phyloP scores from a whole-genome alignment of 1,140 invertebrate genomes.

The Drosophila ironensis region DNA sequence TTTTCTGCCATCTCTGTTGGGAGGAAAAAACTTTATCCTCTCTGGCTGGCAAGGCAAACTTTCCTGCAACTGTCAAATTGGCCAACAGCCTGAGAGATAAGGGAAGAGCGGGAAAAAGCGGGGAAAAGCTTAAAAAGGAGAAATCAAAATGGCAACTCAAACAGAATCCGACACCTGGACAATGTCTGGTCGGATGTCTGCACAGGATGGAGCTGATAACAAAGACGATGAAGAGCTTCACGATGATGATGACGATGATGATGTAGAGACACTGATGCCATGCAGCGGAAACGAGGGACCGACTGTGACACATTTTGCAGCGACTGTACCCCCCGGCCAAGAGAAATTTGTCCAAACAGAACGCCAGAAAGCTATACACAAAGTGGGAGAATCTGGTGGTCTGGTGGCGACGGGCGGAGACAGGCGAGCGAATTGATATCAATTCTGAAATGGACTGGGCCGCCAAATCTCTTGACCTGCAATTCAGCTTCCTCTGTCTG shows the following conservation, averaged over 20 bases:
- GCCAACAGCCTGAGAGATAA: slow-evolving; percentile 29
- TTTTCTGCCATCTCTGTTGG: slow-evolving; percentile 9
- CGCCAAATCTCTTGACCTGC: slow-evolving; percentile 51
- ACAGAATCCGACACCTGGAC: slow-evolving; percentile 37
- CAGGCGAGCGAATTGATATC: slow-evolving; percentile 27
- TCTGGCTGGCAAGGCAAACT: slow-evolving; percentile 27
- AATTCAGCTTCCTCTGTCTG: slow-evolving; percentile 26
- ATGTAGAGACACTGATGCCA: slow-evolving; percentile 13
- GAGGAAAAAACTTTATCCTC: slow-evolving; percentile 28
- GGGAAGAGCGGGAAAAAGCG: not conserved
- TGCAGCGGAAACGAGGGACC: slow-evolving; percentile 24
- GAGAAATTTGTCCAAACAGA: too few species aligned
- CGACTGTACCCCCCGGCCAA: slow-evolving; percentile 18
- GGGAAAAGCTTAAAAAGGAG: not conserved
- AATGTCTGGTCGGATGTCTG: slow-evolving; percentile 30
- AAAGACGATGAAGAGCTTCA: not conserved
- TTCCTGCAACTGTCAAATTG: slow-evolving; percentile 42
- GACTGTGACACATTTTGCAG: slow-evolving; percentile 32
- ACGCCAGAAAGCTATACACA: too few species aligned
- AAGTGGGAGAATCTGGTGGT: too few species aligned
- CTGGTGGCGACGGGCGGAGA: too few species aligned
- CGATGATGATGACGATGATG: not conserved
- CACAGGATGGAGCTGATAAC: slow-evolving; percentile 6
- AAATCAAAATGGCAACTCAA: slow-evolving; percentile 23
- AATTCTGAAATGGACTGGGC: slow-evolving; percentile 21